Base-by-base conservation (phyloP, 2,797 vertebrate species). In the Eleutherodactylus coqui region DNA sequence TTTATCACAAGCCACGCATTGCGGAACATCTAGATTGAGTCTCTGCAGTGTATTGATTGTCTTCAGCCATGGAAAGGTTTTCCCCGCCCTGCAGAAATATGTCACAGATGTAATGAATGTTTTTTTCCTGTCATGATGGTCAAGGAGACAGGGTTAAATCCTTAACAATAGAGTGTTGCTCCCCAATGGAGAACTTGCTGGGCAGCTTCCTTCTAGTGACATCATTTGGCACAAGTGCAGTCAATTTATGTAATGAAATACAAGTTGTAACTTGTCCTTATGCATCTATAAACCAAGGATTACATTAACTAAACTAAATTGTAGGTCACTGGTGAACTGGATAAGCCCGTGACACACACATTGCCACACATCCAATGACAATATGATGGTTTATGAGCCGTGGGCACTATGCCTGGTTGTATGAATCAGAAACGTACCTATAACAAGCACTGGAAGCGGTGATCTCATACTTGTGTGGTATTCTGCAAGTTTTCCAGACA, bases 361-460 rank as follows among this genome's bases (percentile, higher is more conserved):
- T 21, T 3, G 29, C 16, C 29, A 4, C 32, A 49, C 1, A 19
- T 34, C 78, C 58, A 67, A 58, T 24, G 27, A n/a, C 34, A 53
- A 16, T 11, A 21, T 36, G 34, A 24, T 4, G 5, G 19, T 41
- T 38, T 38, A 24, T 17, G 24, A 38, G 34, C 27, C 10, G 17
- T 9, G 34, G 29, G 36, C 16, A 32, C 10, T 27, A 21, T 17
- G 19, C 19, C 79, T 8, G 13, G 4, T 10, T 51, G 45, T 13
- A 69, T n/a, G 38, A 64, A 41, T 51, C 53, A 64, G 47, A 34
- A 6, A 29, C 51, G 49, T 87, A 87, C 86, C 86, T 47, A 87
- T 87, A 19, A 87, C 72, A 79, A 73, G 14, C 41, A 83, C 86
- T 5, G 86, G 86, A 11, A 87, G 19, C 17, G 86, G 80, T 2